Conservation (phyloP, 1,140 invertebrate genomes). For the Patella vulgata region DNA sequence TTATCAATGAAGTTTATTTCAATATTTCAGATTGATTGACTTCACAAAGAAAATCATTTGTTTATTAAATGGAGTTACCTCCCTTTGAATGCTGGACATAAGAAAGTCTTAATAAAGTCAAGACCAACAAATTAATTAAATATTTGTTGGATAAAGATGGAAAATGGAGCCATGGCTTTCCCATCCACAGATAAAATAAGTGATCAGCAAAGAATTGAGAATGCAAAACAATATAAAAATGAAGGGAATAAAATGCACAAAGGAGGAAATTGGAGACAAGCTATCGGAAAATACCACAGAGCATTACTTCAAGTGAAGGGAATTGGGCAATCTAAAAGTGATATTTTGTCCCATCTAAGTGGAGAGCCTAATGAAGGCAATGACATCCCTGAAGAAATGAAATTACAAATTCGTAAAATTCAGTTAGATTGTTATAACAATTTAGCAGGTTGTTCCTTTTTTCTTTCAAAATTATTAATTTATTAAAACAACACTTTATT, state of each 20-base stretch:
- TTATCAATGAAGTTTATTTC: no score
- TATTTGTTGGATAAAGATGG: no score
- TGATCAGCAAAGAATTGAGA: slow-evolving; percentile 38
- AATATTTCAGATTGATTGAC: no score
- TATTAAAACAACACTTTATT: no score
- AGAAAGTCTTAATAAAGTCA: no score
- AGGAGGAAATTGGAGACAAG: slow-evolving; percentile 45
- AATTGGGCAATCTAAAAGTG: slow-evolving; percentile 34
- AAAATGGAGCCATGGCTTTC: neutral
- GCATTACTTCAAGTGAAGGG: slow-evolving; percentile 55
- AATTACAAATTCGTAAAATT: slow-evolving; percentile 37
- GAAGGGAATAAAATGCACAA: slow-evolving; percentile 58
- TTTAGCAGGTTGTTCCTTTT: slow-evolving; percentile 51
- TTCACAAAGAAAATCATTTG: no score
- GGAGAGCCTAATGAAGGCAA: slow-evolving; percentile 8
- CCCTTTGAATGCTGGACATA: no score
- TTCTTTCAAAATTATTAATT: neutral
- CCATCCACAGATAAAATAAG: slow-evolving; percentile 4
- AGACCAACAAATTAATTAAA: no score
- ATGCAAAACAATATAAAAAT: slow-evolving; percentile 52
- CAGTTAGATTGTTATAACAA: slow-evolving; percentile 59
- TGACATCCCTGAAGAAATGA: slow-evolving; percentile 31
- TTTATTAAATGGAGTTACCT: no score
- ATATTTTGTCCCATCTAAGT: slow-evolving; percentile 22
- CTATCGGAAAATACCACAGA: slow-evolving; percentile 60